Percentiles rank a stretch among this genome's conserved stretches.
Evolutionary conservation across 2,888 invertebrate genomes (phyloP).

Genomic region (Dimorphilus gyrociliatus): DNA sequence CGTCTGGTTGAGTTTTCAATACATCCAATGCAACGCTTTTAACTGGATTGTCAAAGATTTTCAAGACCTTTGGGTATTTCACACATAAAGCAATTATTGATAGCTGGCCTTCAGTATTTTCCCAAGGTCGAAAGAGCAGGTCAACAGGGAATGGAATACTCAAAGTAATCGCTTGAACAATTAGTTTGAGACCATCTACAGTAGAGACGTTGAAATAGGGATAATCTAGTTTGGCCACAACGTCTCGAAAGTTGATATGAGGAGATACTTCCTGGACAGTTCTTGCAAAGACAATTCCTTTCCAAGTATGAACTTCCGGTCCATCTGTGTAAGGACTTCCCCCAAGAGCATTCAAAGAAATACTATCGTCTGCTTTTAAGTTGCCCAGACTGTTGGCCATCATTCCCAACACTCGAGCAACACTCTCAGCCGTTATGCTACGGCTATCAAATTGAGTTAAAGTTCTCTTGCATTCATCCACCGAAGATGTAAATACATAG

Average conservation of each 20-base stretch:
- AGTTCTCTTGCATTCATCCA: conserved; percentile 48
- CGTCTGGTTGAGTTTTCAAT: conserved; percentile 81
- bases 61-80: conserved; percentile 79
- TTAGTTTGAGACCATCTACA: conserved; percentile 60
- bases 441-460: conserved; percentile 61
- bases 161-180: conserved; percentile 63
- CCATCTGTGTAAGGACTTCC: not conserved
- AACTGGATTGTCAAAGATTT: conserved; percentile 77
- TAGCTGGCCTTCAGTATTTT: conserved; percentile 74
- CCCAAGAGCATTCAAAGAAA: too few relatives aligned
- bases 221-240: conserved; percentile 76
- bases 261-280: conserved; percentile 12
- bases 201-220: conserved; percentile 53
- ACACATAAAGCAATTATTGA: conserved; percentile 69
- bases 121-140: conserved; percentile 64
- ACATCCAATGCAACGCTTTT: conserved; percentile 70
- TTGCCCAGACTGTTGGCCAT: conserved; percentile 50
- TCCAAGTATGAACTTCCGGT: not conserved
- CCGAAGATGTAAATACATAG: conserved; percentile 59
- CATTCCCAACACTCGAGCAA: conserved; percentile 48
- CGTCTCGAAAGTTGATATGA: conserved; percentile 70
- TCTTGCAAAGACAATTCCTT: not conserved
- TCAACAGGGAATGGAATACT: conserved; percentile 60
- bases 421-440: conserved; percentile 60
- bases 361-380: conserved; percentile 45